Conservation (phyloP, 2,888 invertebrate species). For the Bruchidius siliquastri region DNA sequence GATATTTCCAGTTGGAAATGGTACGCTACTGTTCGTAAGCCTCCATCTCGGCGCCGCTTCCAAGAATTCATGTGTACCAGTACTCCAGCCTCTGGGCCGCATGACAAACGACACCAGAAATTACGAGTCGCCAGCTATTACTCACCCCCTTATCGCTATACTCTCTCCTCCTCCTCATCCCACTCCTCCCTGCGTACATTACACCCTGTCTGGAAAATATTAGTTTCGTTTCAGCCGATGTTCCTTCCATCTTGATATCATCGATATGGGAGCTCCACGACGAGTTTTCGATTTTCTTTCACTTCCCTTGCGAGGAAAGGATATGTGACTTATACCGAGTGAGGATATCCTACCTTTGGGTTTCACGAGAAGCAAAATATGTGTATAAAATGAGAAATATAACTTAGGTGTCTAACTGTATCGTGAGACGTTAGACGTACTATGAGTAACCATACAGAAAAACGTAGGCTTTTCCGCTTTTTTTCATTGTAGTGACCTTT, state of each 20-base stretch:
- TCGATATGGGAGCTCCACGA: neutral
- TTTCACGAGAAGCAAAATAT: too few species aligned
- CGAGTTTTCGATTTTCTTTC: neutral
- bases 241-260: neutral
- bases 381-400: too few species aligned
- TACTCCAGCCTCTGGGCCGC: neutral
- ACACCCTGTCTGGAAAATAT: neutral
- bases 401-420: too few species aligned
- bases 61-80: neutral
- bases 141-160: neutral
- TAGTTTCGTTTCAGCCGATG: neutral
- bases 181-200: neutral
- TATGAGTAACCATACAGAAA: too few species aligned
- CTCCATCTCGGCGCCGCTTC: neutral
- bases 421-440: too few species aligned
- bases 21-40: neutral
- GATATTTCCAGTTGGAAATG: too few species aligned
- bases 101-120: neutral
- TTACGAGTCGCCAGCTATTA: neutral
- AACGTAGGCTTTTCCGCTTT: too few species aligned
- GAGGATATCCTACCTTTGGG: too few species aligned
- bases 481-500: too few species aligned
- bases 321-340: too few species aligned
- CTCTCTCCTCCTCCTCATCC: neutral
- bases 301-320: neutral